Evolutionary conservation across 2,888 invertebrate species (phyloP), one percentile per base, ranked within the genome.

Genomic region (Diogma glabrata): DNA sequence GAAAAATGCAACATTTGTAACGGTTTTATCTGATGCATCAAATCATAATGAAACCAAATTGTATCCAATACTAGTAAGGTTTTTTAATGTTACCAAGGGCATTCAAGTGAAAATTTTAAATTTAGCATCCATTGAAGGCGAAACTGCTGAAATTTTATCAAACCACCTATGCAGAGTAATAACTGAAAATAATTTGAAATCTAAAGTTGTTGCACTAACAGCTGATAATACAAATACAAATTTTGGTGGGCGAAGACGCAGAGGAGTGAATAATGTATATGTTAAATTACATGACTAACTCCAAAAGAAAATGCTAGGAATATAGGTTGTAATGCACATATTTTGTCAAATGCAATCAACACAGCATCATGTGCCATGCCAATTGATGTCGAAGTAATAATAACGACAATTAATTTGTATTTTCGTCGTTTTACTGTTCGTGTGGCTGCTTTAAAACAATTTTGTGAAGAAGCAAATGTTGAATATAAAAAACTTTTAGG

Each of bases 251-350:
- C 51, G 49, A 16, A 54, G 14, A 19, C 51, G 54, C 12, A 54
- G 51, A 56, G 55, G 57, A 46, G 48, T 49, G 30, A 57, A 58
- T 57, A 57, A 57, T 56, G 53, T 57, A 43, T 50, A 54, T 45
- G 45, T 47, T 52, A 55, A 55, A 56, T 54, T 55, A 50, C 26
- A 55, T 45, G 51, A 53, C 48, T 46, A 52, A 28, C 52, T 56
- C 17, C 3, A 43, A 20, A 36, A 49, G 52, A 53, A 56, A 50
- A 55, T 58, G 51, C 43, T 58, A 36, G 55, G 58, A n/a, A n/a
- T 52, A 58, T 59, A 53, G 58, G 59, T 51, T 59, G 60, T 55
- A 56, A 53, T 55, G 59, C 59, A 28, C 60, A 59, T 46, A 46
- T 36, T 22, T 17, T 24, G 24, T 17, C 20, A 51, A 33, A 46